Base-by-base conservation (phyloP, 2,797 vertebrate species). In the Synaphobranchus kaupii region DNA sequence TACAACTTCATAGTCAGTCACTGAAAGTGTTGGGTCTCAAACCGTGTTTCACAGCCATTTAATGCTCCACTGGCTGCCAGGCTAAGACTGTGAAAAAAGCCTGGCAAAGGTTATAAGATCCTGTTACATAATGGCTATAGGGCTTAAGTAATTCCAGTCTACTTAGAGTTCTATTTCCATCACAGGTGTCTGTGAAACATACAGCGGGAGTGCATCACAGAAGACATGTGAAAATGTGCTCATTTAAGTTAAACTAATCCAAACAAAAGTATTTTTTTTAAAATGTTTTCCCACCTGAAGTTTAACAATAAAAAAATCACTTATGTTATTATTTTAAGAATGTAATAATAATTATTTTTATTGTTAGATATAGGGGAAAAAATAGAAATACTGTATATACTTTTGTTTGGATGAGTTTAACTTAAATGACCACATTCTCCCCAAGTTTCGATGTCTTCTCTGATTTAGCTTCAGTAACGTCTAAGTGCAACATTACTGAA, bases 81-180 rank as follows among this genome's bases (percentile, higher is more conserved):
- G 68, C 10, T 68, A n/a, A 68, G 20, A n/a, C 25, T 28, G 6
- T 68, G 63, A 71, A 71, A 71, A n/a, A 71, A 28, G 17, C 17
- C 7, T 76, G 73, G 39, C 31, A 44, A 76, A 76, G 34, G 3
- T 44, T 73, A 73, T 76, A 34, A 76, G 34, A 39, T 17, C 20
- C 34, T 39, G 73, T 76, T 76, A 20, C 34, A 17, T 76, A 76
- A 76, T 76, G 73, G 15, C 34, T 17, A 76, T 34, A 76, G 12
- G 34, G 73, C 34, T 44, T 39, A 76, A 76, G 73, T 76, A 44
- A 76, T 76, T 76, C 34, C 15, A 39, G 73, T 76, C 73, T 76
- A 76, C 12, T 76, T 4, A 73, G 73, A 39, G 73, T 17, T 76
- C 73, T 76, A 44, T 76, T 44, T 76, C 15, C 15, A 76, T 76